phyloP scores from a whole-genome alignment of 2,113 vertebrate genomes.

The Plestiodon gilberti region DNA sequence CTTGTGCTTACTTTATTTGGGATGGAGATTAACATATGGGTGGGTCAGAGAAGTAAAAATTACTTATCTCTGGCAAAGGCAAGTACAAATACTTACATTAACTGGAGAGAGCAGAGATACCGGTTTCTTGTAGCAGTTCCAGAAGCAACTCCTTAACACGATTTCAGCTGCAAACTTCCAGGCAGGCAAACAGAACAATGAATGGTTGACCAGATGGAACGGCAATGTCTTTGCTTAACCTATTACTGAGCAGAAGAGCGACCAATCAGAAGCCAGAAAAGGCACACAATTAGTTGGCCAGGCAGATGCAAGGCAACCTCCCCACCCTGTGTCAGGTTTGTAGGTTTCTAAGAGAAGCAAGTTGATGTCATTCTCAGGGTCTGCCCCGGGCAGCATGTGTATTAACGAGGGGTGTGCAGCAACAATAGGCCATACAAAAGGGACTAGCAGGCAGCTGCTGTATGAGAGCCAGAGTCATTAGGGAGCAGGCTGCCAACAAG shows the following conservation, averaged over 20 bases:
- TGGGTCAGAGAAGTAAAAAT: slow-evolving; percentile 55
- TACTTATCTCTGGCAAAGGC: slow-evolving; percentile 46
- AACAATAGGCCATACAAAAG: slow-evolving; percentile 95
- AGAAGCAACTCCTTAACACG: slow-evolving; percentile 82
- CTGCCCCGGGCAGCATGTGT: slow-evolving; percentile 90
- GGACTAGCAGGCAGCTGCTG: slow-evolving; percentile 94
- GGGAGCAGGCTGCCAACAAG: slow-evolving; percentile 88
- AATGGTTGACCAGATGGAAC: slow-evolving; percentile 94
- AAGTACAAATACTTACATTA: slow-evolving; percentile 78
- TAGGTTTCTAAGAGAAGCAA: slow-evolving; percentile 90
- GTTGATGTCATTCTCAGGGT: slow-evolving; percentile 87
- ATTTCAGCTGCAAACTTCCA: slow-evolving; percentile 81
- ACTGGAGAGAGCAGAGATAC: slow-evolving; percentile 80
- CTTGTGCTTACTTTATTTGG: not conserved
- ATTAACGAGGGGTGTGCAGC: slow-evolving; percentile 88
- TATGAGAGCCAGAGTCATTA: slow-evolving; percentile 86
- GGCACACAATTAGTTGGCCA: slow-evolving; percentile 84
- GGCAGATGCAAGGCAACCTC: slow-evolving; percentile 87
- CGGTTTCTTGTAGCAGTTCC: slow-evolving; percentile 77
- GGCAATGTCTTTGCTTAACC: slow-evolving; percentile 90
- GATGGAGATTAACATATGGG: not conserved
- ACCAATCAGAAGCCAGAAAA: slow-evolving; percentile 82
- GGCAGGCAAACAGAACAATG: slow-evolving; percentile 89
- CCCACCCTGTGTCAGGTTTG: slow-evolving; percentile 80
- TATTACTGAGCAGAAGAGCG: slow-evolving; percentile 77